These are phyloP conservation scores for Ochropleura leucogaster DNA, from an alignment of 2,888 invertebrate species.

Conservation along the genomic window DNA sequence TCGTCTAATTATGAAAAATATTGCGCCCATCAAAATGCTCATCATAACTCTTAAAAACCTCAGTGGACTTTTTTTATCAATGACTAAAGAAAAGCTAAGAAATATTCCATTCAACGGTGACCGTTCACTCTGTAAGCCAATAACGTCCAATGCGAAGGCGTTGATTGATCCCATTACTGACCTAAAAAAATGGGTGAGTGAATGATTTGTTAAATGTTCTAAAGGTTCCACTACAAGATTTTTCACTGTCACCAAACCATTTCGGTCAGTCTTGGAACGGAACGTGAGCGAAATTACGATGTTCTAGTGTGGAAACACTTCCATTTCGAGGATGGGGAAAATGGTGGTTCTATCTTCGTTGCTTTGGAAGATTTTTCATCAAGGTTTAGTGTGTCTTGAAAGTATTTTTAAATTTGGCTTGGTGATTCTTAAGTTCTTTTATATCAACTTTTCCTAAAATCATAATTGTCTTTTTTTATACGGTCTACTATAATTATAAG, in stretches of 20 bases:
- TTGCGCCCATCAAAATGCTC: background rate
- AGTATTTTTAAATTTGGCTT: background rate
- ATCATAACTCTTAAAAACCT: background rate
- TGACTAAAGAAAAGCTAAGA: background rate
- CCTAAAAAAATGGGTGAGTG: constrained; percentile 66
- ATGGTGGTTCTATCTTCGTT: constrained; percentile 18
- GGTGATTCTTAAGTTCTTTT: background rate
- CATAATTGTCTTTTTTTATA: background rate
- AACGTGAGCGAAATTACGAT: constrained; percentile 80
- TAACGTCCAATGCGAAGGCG: constrained; percentile 61
- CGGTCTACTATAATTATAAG: background rate
- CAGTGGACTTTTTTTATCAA: background rate
- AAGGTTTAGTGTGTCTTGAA: background rate
- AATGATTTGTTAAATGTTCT: constrained; percentile 79
- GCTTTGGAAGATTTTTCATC: background rate
- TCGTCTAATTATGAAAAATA: background rate
- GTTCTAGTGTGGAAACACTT: constrained; percentile 29
- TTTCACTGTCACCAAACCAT: constrained; percentile 82
- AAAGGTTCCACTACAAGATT: constrained; percentile 79
- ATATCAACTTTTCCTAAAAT: background rate
- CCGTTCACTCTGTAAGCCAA: constrained; percentile 44
- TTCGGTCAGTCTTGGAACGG: constrained; percentile 74
- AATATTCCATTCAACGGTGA: constrained; percentile 25
- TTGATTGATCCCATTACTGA: constrained; percentile 68
- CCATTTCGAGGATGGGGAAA: constrained; percentile 25